Conservation (phyloP, 1,140 invertebrate genomes). For the Euglossa dilemma region DNA sequence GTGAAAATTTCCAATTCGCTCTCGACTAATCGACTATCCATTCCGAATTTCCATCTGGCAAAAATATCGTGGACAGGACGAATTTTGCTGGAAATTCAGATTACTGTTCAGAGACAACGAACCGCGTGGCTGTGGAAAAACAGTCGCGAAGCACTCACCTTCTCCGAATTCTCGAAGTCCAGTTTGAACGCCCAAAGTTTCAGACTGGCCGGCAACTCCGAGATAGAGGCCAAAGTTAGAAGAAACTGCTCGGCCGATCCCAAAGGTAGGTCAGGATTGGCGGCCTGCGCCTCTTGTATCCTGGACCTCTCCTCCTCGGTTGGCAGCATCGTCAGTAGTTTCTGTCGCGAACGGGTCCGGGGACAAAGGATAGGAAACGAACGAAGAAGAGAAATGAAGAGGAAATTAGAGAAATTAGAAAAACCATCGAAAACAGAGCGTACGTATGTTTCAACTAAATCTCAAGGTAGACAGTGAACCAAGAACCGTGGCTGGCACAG, state of each 20-base stretch:
- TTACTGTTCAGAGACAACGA: neutral
- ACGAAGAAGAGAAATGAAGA: constrained; percentile 62
- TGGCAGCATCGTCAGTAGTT: constrained; percentile 98
- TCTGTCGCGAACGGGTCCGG: constrained; percentile 82
- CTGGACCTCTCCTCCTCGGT: constrained; percentile 97
- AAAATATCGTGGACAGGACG: too few species aligned
- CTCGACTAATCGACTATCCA: too few species aligned
- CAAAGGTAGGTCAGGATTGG: constrained; percentile 96
- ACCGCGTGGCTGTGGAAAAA: neutral
- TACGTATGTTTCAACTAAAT: constrained; percentile 54
- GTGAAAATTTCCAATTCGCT: too few species aligned
- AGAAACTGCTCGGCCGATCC: constrained; percentile 99
- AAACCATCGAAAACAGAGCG: constrained; percentile 44
- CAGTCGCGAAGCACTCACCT: constrained; percentile 82
- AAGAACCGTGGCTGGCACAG: constrained; percentile 21
- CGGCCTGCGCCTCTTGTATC: constrained; percentile 96
- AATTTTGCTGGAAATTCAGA: neutral
- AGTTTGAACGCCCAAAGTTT: constrained; percentile 99
- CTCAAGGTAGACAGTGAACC: constrained; percentile 35
- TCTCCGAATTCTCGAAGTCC: constrained; percentile 98
- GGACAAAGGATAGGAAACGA: constrained; percentile 41
- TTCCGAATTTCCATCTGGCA: too few species aligned
- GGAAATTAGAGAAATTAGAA: constrained; percentile 65
- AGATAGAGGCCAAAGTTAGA: constrained; percentile 96
- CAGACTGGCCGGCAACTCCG: constrained; percentile 95